Base-by-base conservation (phyloP, 2,113 vertebrate species). In the Sardina pilchardus region DNA sequence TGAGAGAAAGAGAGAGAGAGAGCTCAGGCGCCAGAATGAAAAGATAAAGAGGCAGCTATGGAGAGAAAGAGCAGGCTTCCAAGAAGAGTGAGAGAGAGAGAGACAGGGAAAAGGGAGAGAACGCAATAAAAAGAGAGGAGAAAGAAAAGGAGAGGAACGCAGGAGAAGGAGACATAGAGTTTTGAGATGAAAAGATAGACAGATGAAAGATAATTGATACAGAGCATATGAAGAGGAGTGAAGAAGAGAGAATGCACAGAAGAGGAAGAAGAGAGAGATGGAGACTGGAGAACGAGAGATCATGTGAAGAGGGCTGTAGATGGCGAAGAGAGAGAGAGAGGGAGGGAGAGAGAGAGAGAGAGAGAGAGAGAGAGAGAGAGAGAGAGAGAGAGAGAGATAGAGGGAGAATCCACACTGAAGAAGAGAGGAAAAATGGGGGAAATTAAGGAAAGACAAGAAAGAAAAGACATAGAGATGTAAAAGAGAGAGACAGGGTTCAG, bases 401-500 rank as follows among this genome's bases (percentile, higher is more conserved):
- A 4, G 30, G 10, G 67, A 17, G 30, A 17, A 16, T 16, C 12
- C 9, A 34, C 26, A 36, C 26, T 36, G 34, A 78, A 71, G 63
- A 71, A 71, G 26, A 71, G n/a, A 71, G 10, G 26, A 30, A 30
- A 34, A 34, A 36, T 24, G 56, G 14, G 14, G 3, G 12, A 36
- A 30, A 75, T 3, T 16, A 4, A 16, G 34, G 30, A 14, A 26
- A 71, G 26, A 78, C 84, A 47, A 50, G 85, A 78, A 82, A 86
- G 85, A 91, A 85, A 39, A 26, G 44, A 78, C 82, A 88, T 82
- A 21, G 30, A 81, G 82, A 85, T 67, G 82, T 82, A 87, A 36
- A 78, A 36, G 71, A 36, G 16, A 78, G 63, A 71, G 30, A 78
- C 26, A 19, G 26, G 39, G n/a, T 14, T 50, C 48, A 59, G 63